phyloP scores from a whole-genome alignment of 2,113 vertebrate genomes.

The Caranx ignobilis region DNA sequence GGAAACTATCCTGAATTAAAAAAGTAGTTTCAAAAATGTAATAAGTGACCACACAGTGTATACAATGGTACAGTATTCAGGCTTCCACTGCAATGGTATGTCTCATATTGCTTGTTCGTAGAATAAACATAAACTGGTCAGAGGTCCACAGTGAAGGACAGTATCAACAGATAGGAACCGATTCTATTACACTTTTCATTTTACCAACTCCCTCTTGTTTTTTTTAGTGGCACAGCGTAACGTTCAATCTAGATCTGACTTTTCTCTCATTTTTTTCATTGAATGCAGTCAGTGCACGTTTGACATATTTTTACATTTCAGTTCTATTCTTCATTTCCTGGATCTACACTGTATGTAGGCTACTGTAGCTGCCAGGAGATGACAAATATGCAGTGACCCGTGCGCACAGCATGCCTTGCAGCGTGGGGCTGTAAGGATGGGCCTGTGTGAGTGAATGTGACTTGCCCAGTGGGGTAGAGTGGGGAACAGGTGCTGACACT shows the following conservation, averaged over 20 bases:
- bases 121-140: constrained; percentile 7
- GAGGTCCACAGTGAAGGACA: constrained; percentile 1
- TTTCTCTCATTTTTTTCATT: constrained; percentile 1
- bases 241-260: neutral
- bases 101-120: neutral
- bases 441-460: constrained; percentile 55
- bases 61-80: neutral
- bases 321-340: constrained; percentile 15
- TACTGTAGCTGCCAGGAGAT: constrained; percentile 41
- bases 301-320: constrained; percentile 15
- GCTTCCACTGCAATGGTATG: neutral
- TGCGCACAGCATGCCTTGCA: constrained; percentile 48
- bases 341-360: neutral
- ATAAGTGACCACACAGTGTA: neutral
- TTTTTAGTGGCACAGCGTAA: neutral
- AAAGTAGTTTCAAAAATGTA: too few species aligned
- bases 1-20: too few species aligned
- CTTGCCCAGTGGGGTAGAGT: constrained; percentile 55
- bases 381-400: constrained; percentile 68
- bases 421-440: constrained; percentile 51
- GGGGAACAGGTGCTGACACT: constrained; percentile 73
- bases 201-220: neutral
- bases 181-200: neutral
- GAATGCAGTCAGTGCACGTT: neutral
- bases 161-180: neutral